Percentiles rank a stretch among this genome's conserved stretches.
Conservation (phyloP, 2,797 vertebrate genomes). For the Scolopax rusticola region DNA sequence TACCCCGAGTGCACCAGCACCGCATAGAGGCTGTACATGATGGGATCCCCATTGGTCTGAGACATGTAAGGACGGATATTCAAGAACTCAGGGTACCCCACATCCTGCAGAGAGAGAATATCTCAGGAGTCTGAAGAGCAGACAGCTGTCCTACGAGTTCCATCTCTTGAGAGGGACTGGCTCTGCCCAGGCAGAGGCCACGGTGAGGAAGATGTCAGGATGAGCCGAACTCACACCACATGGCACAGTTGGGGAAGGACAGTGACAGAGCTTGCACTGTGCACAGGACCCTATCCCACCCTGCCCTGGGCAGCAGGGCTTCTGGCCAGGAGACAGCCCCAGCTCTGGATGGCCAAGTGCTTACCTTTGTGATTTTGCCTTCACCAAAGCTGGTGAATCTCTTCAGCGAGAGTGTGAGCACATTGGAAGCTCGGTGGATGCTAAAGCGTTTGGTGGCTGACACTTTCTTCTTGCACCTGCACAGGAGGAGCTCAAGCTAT, state of each 20-base stretch:
- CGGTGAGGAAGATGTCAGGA: not conserved
- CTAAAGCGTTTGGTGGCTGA: slow-evolving; percentile 94
- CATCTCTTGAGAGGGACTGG: rapidly evolving
- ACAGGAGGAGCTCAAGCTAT: not conserved
- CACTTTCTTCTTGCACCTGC: slow-evolving; percentile 96
- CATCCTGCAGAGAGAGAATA: slow-evolving; percentile 80
- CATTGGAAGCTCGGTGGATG: slow-evolving; percentile 91
- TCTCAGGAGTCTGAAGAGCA: not conserved
- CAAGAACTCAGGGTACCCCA: slow-evolving; percentile 93
- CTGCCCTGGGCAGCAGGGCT: not conserved
- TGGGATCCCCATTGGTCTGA: slow-evolving; percentile 87
- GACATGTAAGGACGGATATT: slow-evolving; percentile 97
- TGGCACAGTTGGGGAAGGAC: not conserved
- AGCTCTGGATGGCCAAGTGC: not conserved
- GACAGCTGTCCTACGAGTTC: rapidly evolving
- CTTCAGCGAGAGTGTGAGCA: slow-evolving; percentile 94
- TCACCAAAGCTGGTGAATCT: slow-evolving; percentile 93
- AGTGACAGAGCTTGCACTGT: rapidly evolving
- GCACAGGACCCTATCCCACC: not conserved
- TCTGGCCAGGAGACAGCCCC: not conserved
- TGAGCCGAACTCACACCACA: not conserved
- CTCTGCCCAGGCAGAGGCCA: not conserved
- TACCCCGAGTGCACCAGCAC: slow-evolving; percentile 96
- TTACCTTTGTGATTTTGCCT: slow-evolving; percentile 95
- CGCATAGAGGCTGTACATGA: slow-evolving; percentile 92